phyloP scores from a whole-genome alignment of 2,888 invertebrate genomes.

The Sinodicranocentrus sp. region DNA sequence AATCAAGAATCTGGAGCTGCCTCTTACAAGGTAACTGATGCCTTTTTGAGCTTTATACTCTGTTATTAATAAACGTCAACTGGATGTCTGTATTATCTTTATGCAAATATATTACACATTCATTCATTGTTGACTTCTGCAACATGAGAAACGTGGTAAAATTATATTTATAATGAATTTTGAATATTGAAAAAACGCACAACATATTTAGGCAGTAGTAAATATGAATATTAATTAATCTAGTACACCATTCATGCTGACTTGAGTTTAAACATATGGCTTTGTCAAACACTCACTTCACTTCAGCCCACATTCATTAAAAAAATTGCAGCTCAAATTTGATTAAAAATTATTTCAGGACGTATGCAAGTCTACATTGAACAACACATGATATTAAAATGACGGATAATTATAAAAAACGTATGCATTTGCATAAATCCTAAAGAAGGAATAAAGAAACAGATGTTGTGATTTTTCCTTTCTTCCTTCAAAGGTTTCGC shows the following conservation, averaged over 20 bases:
- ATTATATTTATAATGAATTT: too few species aligned
- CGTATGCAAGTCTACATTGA: not conserved
- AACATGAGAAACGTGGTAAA: too few species aligned
- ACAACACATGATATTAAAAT: not conserved
- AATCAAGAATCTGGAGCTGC: slow-evolving; percentile 23
- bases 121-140: too few species aligned
- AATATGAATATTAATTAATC: too few species aligned
- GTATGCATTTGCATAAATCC: not conserved
- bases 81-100: too few species aligned
- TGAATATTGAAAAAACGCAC: too few species aligned
- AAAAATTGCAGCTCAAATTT: not conserved
- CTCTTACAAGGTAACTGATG: slow-evolving; percentile 43
- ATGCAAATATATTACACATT: too few species aligned
- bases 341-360: not conserved
- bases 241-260: too few species aligned
- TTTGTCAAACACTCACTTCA: too few species aligned
- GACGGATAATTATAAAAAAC: not conserved
- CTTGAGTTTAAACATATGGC: too few species aligned
- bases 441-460: not conserved
- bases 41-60: not conserved
- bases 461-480: slow-evolving; percentile 55
- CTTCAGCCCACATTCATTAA: too few species aligned
- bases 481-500: slow-evolving; percentile 29
- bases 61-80: not conserved
- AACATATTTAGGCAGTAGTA: too few species aligned